Evolutionary conservation across 2,113 vertebrate genomes (phyloP), one percentile per base, ranked within the genome.

Genomic region (Anarhynchus alexandrinus): DNA sequence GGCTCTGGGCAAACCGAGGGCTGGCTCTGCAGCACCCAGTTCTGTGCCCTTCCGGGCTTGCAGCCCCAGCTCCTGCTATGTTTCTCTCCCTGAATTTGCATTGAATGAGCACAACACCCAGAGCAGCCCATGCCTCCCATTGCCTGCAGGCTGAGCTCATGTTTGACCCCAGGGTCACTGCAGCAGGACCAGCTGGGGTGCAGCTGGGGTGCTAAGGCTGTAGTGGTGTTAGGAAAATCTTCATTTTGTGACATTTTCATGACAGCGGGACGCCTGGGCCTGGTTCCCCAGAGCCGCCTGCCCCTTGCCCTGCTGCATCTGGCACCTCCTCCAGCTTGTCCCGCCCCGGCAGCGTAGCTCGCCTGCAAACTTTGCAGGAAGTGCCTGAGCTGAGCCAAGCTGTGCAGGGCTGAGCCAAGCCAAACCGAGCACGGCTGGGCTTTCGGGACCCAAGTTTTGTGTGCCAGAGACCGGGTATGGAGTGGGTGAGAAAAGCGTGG

Each of bases 241-340:
- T 42, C 32, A 2, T 23, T 49, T 4, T 4, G 6, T 40, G 54
- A 4, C 40, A 26, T 8, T 42, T 30, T 15, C 0, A 15, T 10
- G 58, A 11, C n/a, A 32, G 36, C 16, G 3, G 55, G 26, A 42
- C 3, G 3, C 32, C 43, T 1, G 40, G 0, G 21, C 4, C 14
- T 0, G 2, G 2, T 0, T 27, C 8, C 69, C 30, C 52, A 4
- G 0, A 5, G 21, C 81, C 6, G 2, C 59, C 47, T 1, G 22
- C 27, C 42, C 47, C 52, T 2, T 0, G 52, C 30, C 57, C 82
- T 4, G n/a, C 71, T 7, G 43, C 57, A 15, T n/a, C 54, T 10
- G 86, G 79, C 74, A 13, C 95, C 67, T 58, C 92, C 92, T 38
- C 64, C 47, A 2, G 2, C 47, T 30, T 4, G 70, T 36, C 94